Evolutionary conservation across 1,140 invertebrate species (phyloP).

Genomic region (Gerris buenoi): DNA sequence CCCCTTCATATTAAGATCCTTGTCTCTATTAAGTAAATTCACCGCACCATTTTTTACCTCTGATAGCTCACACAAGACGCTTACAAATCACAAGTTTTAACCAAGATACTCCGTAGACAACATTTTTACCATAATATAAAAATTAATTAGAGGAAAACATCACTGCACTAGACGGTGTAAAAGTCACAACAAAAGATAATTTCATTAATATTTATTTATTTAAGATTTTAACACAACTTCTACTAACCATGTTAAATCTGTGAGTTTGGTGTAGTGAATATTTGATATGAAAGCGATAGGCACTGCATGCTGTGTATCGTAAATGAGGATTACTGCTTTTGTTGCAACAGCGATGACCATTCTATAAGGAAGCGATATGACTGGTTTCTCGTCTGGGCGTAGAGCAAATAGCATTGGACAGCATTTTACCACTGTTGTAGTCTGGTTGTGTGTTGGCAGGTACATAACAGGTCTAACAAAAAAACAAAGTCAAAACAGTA

Average conservation of each 20-base stretch:
- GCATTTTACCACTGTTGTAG: slow-evolving; percentile 63
- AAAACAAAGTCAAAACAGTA: slow-evolving; percentile 4
- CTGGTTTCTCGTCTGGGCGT: slow-evolving; percentile 36
- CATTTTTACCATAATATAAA: too few species aligned
- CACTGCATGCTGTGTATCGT: slow-evolving; percentile 76
- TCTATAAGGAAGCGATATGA: slow-evolving; percentile 57
- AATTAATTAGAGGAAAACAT: too few species aligned
- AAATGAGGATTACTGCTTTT: slow-evolving; percentile 67
- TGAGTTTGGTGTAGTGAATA: slow-evolving; percentile 85
- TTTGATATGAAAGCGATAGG: slow-evolving; percentile 77
- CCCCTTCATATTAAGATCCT: too few species aligned
- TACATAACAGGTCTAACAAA: slow-evolving; percentile 57
- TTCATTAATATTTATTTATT: slow-evolving; percentile 62
- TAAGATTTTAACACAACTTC: slow-evolving; percentile 77
- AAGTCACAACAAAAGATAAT: slow-evolving; percentile 29
- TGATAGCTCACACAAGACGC: too few species aligned
- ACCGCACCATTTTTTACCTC: too few species aligned
- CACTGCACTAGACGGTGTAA: too few species aligned
- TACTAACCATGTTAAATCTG: slow-evolving; percentile 89
- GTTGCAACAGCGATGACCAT: slow-evolving; percentile 84
- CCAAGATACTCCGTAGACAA: too few species aligned
- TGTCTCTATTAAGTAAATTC: too few species aligned
- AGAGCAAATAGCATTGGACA: slow-evolving; percentile 61
- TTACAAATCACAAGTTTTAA: too few species aligned
- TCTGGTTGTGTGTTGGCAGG: slow-evolving; percentile 61